Evolutionary conservation across 2,113 vertebrate species (phyloP).

Genomic region (Seriola aureovittata): DNA sequence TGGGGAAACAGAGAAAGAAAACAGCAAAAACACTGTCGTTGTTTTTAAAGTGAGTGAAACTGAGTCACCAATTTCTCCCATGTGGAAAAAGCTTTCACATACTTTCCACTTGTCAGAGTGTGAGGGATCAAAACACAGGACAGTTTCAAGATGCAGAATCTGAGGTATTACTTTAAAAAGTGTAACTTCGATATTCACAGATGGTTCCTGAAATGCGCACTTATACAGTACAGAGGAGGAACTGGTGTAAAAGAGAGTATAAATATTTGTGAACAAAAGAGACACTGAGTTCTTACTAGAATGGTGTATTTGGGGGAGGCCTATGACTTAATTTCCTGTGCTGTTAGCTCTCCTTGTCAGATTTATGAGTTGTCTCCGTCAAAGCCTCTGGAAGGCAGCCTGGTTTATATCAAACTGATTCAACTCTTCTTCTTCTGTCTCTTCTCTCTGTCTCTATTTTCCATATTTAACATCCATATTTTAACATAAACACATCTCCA

Average conservation of each 20-base stretch:
- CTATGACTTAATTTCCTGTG: slow-evolving; percentile 59
- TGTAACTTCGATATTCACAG: too few relatives aligned
- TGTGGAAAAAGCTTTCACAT: slow-evolving; percentile 47
- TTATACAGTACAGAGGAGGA: not conserved
- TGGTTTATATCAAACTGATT: slow-evolving; percentile 65
- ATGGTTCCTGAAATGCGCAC: slow-evolving; percentile 25
- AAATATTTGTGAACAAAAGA: slow-evolving; percentile 52
- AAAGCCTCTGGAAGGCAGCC: slow-evolving; percentile 52
- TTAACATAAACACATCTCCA: slow-evolving; percentile 18
- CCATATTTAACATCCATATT: slow-evolving; percentile 38
- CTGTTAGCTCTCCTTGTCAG: slow-evolving; percentile 47
- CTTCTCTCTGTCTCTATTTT: slow-evolving; percentile 36
- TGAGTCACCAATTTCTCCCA: slow-evolving; percentile 49
- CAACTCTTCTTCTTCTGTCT: slow-evolving; percentile 23
- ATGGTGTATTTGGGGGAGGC: slow-evolving; percentile 27
- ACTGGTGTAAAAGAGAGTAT: slow-evolving; percentile 29
- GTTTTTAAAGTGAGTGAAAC: slow-evolving; percentile 47
- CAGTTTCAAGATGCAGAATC: not conserved
- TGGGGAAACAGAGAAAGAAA: slow-evolving; percentile 37
- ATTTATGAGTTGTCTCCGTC: slow-evolving; percentile 65
- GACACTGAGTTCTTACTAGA: slow-evolving; percentile 27
- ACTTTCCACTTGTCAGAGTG: slow-evolving; percentile 56
- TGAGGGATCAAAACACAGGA: slow-evolving; percentile 39
- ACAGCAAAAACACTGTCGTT: slow-evolving; percentile 39
- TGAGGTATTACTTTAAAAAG: slow-evolving; percentile 14